Evolutionary conservation across 2,888 invertebrate species (phyloP), one percentile per base, ranked within the genome.

Genomic region (Celastrina argiolus): DNA sequence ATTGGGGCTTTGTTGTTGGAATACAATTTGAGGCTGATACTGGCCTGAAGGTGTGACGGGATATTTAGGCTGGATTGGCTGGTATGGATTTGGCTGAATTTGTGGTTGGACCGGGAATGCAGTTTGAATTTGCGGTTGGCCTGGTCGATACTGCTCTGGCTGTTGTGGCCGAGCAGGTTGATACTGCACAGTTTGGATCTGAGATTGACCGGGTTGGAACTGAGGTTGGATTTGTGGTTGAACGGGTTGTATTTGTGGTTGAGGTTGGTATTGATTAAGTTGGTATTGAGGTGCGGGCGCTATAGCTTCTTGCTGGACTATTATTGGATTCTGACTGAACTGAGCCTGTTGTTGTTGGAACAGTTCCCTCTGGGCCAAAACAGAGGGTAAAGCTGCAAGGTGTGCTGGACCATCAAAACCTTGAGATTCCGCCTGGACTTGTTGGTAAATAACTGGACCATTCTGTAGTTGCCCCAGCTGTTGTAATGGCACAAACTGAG

Each of bases 401-500:
- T 90, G 89, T 0, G 86, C 78, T 16, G 81, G 81, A 3, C 83
- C 88, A 71, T 87, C 82, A 56, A 80, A 89, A 0, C 84, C 85
- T 65, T 85, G 85, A 12, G 80, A 78, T 67, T 82, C 82, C 8
- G 75, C 72, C 69, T 80, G 79, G 6, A 72, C 68, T 1, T 82
- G 79, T 69, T 85, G 84, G 42, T 79, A 77, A 36, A 79, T 77
- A n/a, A 82, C 58, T 0, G 82, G 83, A 0, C 22, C n/a, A 14
- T 61, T 61, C 12, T 79, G 79, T 2, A 86, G 70, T 67, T 79
- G 82, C 22, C 78, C 79, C 0, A 81, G 73, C 66, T 85, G 83
- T 61, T 82, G 81, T 0, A 85, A 66, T n/a, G 84, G 81, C 0
- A 80, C 71, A 66, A 84, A 83, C 58, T 87, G 84, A 0, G 86